These are phyloP conservation scores for Embidobia sp. DNA, from an alignment of 2,888 invertebrate genomes.

Conservation along the genomic window DNA sequence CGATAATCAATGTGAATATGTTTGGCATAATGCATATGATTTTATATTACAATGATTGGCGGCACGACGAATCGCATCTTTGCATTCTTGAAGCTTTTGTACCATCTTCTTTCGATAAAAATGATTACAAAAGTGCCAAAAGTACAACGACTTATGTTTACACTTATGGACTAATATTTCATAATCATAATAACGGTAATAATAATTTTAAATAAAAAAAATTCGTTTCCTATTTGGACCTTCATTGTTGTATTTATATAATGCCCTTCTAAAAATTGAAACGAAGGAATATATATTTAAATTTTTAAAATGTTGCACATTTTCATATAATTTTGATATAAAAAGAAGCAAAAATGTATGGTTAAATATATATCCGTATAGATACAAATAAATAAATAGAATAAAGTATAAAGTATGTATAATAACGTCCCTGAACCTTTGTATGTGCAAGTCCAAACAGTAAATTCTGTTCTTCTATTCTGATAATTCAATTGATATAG, in stretches of 20 bases:
- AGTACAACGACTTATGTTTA: slow-evolving; percentile 69
- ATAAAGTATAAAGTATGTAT: background rate
- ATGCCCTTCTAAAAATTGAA: too few species aligned
- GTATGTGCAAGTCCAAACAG: slow-evolving; percentile 15
- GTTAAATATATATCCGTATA: background rate
- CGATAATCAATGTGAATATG: slow-evolving; percentile 32
- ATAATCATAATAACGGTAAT: slow-evolving; percentile 15
- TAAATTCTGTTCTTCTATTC: slow-evolving; percentile 10
- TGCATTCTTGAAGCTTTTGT: slow-evolving; percentile 46
- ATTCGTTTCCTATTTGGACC: too few species aligned
- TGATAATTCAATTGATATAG: slow-evolving; percentile 68
- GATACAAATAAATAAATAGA: background rate
- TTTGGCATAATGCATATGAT: slow-evolving; percentile 35
- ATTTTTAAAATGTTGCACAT: too few species aligned
- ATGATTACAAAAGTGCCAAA: slow-evolving; percentile 54
- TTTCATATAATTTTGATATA: too few species aligned
- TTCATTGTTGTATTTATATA: too few species aligned
- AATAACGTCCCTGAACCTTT: background rate
- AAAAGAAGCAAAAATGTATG: too few species aligned
- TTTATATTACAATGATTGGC: slow-evolving; percentile 62
- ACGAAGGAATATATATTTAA: too few species aligned
- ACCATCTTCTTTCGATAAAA: slow-evolving; percentile 30
- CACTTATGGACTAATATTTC: slow-evolving; percentile 75
- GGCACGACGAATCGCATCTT: slow-evolving; percentile 67
- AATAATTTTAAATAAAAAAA: too few species aligned